These are phyloP conservation scores for Ochlodes sylvanus DNA, from an alignment of 2,888 invertebrate genomes.

Conservation along the genomic window DNA sequence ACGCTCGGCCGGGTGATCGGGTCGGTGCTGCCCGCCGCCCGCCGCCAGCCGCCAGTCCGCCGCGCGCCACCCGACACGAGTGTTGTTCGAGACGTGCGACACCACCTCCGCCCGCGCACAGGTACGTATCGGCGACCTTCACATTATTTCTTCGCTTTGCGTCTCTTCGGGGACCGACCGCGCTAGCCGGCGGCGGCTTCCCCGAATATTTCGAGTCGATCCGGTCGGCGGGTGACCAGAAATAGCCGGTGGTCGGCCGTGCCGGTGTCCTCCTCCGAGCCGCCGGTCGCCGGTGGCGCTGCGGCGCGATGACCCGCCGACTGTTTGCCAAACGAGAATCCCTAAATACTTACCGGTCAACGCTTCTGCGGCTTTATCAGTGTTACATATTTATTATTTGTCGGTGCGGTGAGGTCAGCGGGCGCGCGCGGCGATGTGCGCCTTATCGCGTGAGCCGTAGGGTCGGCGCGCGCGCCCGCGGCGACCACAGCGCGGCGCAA, in stretches of 20 bases:
- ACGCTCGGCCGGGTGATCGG: conserved; percentile 43
- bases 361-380: conserved; percentile 82
- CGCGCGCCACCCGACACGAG: conserved; percentile 81
- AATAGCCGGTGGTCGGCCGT: conserved; percentile 60
- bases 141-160: conserved; percentile 44
- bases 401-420: conserved; percentile 79
- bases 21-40: conserved; percentile 60
- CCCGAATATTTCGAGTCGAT: conserved; percentile 48
- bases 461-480: conserved; percentile 60
- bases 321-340: conserved; percentile 72
- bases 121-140: conserved; percentile 73
- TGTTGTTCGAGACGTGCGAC: conserved; percentile 67
- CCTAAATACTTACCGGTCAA: conserved; percentile 80
- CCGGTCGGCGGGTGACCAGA: conserved; percentile 54
- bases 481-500: conserved; percentile 58
- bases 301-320: conserved; percentile 63
- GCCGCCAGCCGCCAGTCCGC: conserved; percentile 66
- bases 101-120: conserved; percentile 63
- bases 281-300: conserved; percentile 54
- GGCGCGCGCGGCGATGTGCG: conserved; percentile 72
- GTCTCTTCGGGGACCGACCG: conserved; percentile 40
- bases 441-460: conserved; percentile 78
- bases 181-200: conserved; percentile 43
- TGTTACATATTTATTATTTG: conserved; percentile 85
- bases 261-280: conserved; percentile 54